Evolutionary conservation across 2,888 invertebrate species (phyloP).

Genomic region (Ectobius pallidus): DNA sequence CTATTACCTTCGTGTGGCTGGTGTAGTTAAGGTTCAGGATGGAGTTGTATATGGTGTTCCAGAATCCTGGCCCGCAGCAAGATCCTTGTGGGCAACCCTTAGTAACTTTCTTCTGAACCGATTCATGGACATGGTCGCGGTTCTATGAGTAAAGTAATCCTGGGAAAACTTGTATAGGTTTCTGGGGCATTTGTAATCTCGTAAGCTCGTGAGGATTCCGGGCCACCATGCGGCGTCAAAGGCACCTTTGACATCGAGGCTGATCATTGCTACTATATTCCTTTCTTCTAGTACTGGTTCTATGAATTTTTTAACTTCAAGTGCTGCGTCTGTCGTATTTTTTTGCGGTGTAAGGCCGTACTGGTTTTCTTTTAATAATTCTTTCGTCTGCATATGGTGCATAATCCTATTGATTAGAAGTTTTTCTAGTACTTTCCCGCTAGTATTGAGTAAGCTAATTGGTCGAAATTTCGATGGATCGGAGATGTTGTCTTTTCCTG

Average conservation of each 20-base stretch:
- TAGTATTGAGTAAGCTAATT: no score
- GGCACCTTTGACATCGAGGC: neutral
- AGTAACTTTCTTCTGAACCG: no score
- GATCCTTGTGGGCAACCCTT: slow-evolving; percentile 12
- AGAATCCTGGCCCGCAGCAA: slow-evolving; percentile 1
- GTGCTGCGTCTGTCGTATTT: neutral
- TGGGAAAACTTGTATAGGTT: neutral
- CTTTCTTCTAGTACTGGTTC: neutral
- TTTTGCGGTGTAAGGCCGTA: neutral
- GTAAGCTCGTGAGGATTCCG: neutral
- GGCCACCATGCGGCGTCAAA: neutral
- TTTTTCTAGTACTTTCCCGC: neutral
- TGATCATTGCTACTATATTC: neutral
- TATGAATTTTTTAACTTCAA: neutral
- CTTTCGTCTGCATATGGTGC: neutral
- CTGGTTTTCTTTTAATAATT: neutral
- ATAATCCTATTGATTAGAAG: neutral
- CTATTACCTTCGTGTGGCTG: neutral
- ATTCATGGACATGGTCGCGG: no score
- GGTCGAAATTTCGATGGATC: no score
- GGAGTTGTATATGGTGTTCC: neutral
- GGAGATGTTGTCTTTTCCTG: no score
- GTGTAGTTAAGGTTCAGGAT: neutral
- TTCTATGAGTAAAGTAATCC: neutral
- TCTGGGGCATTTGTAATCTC: neutral